These are phyloP conservation scores for Chorisops tibialis DNA, from an alignment of 2,888 invertebrate genomes.

Conservation along the genomic window DNA sequence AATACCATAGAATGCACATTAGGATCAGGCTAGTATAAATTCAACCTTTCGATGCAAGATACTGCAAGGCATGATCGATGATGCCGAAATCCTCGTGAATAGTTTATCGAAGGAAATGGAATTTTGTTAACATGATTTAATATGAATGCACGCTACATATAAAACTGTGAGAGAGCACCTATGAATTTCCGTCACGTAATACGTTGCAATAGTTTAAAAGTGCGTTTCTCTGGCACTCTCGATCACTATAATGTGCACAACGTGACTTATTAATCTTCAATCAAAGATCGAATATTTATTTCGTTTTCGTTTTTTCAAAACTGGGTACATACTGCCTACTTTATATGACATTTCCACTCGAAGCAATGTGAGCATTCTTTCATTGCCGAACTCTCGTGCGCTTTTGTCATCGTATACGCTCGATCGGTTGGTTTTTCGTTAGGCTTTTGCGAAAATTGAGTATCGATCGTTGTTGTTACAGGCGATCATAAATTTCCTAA, in stretches of 20 bases:
- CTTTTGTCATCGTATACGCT: not conserved
- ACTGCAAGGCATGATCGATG: too few relatives aligned
- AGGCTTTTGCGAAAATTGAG: conserved; percentile 13
- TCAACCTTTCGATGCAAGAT: too few relatives aligned
- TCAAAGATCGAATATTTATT: conserved; percentile 32
- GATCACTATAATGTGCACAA: conserved; percentile 29
- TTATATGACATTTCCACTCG: conserved; percentile 16
- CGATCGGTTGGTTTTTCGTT: not conserved
- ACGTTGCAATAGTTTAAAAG: conserved; percentile 19
- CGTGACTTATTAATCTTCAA: conserved; percentile 37
- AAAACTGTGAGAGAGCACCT: too few relatives aligned
- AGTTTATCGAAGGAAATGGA: too few relatives aligned
- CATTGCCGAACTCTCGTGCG: not conserved
- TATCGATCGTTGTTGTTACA: conserved; percentile 22
- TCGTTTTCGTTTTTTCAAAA: not conserved
- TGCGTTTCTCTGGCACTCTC: conserved; percentile 15
- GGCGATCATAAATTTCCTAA: conserved; percentile 33
- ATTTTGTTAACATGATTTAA: too few relatives aligned
- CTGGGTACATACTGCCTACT: not conserved
- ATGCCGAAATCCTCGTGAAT: too few relatives aligned
- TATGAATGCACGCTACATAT: too few relatives aligned
- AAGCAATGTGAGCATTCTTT: not conserved
- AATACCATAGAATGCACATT: too few relatives aligned
- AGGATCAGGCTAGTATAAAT: too few relatives aligned
- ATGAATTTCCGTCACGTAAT: conserved; percentile 23